Percentiles rank a stretch among this genome's conserved stretches.
These are phyloP conservation scores for Lytechinus pictus DNA, from an alignment of 35 echinoderm and acorn worm genomes.

Conservation along the genomic window DNA sequence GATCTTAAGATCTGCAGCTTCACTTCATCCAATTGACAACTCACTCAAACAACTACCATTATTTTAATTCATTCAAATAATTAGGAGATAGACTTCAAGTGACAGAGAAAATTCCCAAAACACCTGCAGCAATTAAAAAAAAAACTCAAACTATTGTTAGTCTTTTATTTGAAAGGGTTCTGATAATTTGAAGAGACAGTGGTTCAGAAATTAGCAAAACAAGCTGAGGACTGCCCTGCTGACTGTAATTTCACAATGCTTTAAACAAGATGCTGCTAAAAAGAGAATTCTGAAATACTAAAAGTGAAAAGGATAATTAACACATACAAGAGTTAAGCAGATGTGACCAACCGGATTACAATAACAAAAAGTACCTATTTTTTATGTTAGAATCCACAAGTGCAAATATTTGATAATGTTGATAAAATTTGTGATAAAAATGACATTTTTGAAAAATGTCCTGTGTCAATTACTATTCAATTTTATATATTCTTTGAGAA, in stretches of 20 bases:
- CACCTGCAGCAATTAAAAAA: not conserved
- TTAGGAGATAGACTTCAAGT: not conserved
- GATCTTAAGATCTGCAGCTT: slow-evolving; percentile 11
- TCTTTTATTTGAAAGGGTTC: not conserved
- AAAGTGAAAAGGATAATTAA: not conserved
- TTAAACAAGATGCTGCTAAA: not conserved
- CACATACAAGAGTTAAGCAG: not conserved
- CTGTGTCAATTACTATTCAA: no score
- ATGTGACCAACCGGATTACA: not conserved
- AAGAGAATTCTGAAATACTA: not conserved
- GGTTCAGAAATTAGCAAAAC: no score
- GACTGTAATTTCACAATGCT: no score
- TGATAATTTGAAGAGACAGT: no score
- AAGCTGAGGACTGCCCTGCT: no score
- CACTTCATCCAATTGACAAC: not conserved
- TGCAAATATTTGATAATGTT: not conserved
- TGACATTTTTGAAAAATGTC: not conserved
- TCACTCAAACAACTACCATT: not conserved
- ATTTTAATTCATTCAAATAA: no score
- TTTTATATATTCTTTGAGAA: no score
- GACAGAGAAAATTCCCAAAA: not conserved
- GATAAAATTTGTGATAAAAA: not conserved
- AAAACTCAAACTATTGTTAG: not conserved
- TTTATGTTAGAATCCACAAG: not conserved
- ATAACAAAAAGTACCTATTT: not conserved